Base-by-base conservation (phyloP, 2,113 vertebrate genomes). In the Oreochromis tanganicae region DNA sequence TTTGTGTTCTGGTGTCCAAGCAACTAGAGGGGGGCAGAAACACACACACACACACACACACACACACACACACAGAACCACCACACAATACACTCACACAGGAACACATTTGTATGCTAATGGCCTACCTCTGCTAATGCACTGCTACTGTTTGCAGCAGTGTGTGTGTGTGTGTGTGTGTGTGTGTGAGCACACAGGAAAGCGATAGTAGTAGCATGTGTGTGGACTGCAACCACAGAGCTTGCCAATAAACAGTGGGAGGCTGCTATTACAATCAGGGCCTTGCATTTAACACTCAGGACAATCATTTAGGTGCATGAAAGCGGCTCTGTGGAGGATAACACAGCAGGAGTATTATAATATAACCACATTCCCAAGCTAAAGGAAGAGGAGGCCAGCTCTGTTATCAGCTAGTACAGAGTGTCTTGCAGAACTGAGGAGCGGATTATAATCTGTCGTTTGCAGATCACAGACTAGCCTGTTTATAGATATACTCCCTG, bases 201-300 rank as follows among this genome's bases (percentile, higher is more conserved):
- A 87, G 34, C 59, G 50, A 85, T 81, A 55, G 41, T 13, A 24
- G 84, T 73, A 16, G 38, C n/a, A 21, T 80, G 55, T 56, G 50
- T 73, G 57, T 87, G 80, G 24, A 73, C 24, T 17, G 21, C 34
- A 24, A 3, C 50, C 56, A 54, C 41, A 16, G 24, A 57, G 38
- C 38, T 7, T 24, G n/a, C 46, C 61, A 55, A 71, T 81, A 84
- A 83, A 87, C 82, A 89, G 86, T 21, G 52, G 84, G 86, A 87
- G 73, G 71, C 55, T 61, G 43, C 85, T 87, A 84, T 91, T 91
- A 85, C 88, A 91, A 89, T 93, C 91, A 89, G 83, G 52, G n/a
- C 59, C 61, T 68, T 87, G 17, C 54, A 82, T 92, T 90, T 91
- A 84, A 71, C 82, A 79, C 84, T 38, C 80, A 48, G 80, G 85